Percentiles rank a stretch among this genome's conserved stretches.
Evolutionary conservation across 2,113 vertebrate species (phyloP).

Genomic region (Zonotrichia leucophrys): DNA sequence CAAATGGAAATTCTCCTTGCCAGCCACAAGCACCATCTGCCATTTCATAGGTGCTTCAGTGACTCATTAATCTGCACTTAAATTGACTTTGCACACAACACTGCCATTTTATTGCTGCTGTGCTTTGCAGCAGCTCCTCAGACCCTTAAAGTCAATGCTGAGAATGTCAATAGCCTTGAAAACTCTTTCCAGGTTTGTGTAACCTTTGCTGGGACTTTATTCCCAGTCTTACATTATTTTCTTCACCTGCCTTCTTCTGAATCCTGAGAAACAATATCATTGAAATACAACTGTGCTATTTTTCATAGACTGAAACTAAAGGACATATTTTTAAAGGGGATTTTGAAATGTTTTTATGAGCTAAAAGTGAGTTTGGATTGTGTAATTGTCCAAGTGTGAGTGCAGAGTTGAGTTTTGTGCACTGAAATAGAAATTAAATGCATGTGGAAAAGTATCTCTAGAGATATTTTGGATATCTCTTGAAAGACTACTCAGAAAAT

Average conservation of each 20-base stretch:
- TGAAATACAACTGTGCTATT: not conserved
- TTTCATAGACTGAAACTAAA: not conserved
- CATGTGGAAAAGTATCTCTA: not conserved
- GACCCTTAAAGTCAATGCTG: not conserved
- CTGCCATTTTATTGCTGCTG: slow-evolving; percentile 14
- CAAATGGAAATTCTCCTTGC: not conserved
- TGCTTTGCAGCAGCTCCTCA: not conserved
- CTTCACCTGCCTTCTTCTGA: not conserved
- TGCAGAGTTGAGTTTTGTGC: not conserved
- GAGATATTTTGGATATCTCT: not conserved
- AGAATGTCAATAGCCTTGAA: not conserved
- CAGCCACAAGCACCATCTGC: slow-evolving; percentile 44
- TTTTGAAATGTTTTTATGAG: not conserved
- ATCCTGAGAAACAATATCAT: not conserved
- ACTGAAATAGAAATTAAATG: not conserved
- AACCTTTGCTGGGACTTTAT: not conserved
- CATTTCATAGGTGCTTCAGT: slow-evolving; percentile 29
- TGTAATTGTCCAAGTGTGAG: not conserved
- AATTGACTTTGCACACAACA: slow-evolving; percentile 18
- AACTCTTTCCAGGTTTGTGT: not conserved
- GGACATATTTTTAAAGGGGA: not conserved
- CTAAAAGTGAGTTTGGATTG: not conserved
- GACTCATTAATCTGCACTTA: slow-evolving; percentile 29
- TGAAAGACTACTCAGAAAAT: not conserved
- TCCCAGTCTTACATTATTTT: not conserved